phyloP scores from a whole-genome alignment of 2,888 invertebrate genomes.

The Blastobasis lacticolella region DNA sequence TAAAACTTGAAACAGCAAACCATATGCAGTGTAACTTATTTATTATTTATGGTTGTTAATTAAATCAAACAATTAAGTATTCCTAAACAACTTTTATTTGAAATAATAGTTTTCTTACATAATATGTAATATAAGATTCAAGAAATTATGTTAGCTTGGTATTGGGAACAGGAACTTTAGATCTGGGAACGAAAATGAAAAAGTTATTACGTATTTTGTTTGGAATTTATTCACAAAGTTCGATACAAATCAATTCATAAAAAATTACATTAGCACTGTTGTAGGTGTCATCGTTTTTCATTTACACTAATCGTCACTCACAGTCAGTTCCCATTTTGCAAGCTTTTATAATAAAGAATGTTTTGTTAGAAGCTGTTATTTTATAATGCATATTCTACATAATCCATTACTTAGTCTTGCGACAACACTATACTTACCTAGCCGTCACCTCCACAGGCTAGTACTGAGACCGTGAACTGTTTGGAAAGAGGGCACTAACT shows the following conservation, averaged over 20 bases:
- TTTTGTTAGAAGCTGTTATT: slow-evolving; percentile 24
- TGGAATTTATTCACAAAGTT: slow-evolving; percentile 53
- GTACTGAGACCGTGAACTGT: not conserved
- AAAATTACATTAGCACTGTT: slow-evolving; percentile 44
- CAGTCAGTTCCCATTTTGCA: slow-evolving; percentile 63
- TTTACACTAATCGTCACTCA: slow-evolving; percentile 47
- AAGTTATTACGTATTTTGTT: slow-evolving; percentile 20
- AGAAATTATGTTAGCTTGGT: slow-evolving; percentile 16
- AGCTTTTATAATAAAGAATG: slow-evolving; percentile 64
- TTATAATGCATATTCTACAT: not conserved
- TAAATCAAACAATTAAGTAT: not conserved
- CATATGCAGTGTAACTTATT: not conserved
- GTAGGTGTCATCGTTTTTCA: slow-evolving; percentile 27
- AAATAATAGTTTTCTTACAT: not conserved
- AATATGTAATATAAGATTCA: slow-evolving; percentile 2
- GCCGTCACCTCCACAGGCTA: too few relatives aligned
- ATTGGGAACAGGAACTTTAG: slow-evolving; percentile 54
- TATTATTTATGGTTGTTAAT: not conserved
- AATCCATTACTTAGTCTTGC: not conserved
- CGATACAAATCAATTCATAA: slow-evolving; percentile 36
- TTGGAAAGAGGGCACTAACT: slow-evolving; percentile 27
- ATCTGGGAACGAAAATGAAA: slow-evolving; percentile 57
- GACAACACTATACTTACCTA: slow-evolving; percentile 23
- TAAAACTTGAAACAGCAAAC: slow-evolving; percentile 13
- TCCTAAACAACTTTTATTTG: not conserved